These are phyloP conservation scores for Tupiocoris notatus DNA, from an alignment of 2,888 invertebrate genomes.

Conservation along the genomic window DNA sequence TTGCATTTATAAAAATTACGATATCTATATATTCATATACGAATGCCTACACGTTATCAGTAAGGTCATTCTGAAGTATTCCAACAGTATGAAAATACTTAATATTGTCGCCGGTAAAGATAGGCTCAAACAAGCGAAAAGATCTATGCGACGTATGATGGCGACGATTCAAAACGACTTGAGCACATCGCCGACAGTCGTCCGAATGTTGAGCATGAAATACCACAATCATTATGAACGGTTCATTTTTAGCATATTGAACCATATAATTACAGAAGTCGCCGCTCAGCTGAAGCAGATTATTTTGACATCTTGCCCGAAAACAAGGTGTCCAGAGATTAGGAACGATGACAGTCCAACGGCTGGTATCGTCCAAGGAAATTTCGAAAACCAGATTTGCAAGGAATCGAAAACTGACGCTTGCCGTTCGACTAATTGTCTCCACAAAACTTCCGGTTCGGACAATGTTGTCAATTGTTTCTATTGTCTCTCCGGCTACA, in stretches of 20 bases:
- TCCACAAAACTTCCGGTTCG: no score
- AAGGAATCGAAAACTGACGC: neutral
- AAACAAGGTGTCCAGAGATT: no score
- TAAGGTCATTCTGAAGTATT: neutral
- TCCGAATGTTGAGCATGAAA: neutral
- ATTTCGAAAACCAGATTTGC: neutral
- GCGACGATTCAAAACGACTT: neutral
- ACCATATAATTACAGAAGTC: constrained; percentile 9
- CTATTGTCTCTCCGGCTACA: neutral
- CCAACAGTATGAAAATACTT: neutral
- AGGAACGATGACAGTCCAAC: no score
- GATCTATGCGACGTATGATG: neutral
- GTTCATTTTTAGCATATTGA: constrained; percentile 11
- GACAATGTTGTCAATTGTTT: neutral
- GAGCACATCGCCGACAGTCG: neutral
- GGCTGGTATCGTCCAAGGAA: no score
- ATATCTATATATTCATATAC: neutral
- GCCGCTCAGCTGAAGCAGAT: neutral
- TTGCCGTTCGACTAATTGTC: neutral
- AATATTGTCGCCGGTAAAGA: neutral
- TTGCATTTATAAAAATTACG: neutral
- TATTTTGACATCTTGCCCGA: no score
- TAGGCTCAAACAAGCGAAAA: neutral
- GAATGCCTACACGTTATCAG: constrained; percentile 4
- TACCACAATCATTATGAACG: neutral